phyloP scores from a whole-genome alignment of 2,113 vertebrate genomes.

The Acrocephalus kingi region DNA sequence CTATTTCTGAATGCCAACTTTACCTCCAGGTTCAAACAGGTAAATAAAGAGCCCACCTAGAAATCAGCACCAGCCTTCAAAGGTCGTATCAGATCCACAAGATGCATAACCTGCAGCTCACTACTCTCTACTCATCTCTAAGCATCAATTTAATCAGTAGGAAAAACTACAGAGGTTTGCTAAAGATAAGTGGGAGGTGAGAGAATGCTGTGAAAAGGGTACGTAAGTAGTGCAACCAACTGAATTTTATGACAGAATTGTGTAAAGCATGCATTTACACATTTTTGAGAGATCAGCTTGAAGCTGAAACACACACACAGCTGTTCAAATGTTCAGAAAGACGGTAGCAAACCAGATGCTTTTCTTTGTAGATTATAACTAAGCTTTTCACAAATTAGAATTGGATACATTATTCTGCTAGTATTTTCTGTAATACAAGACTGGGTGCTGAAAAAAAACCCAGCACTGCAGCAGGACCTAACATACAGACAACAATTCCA shows the following conservation, averaged over 20 bases:
- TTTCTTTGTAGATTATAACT: conserved; percentile 10
- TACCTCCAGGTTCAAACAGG: background rate
- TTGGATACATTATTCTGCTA: background rate
- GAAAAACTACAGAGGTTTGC: conserved; percentile 44
- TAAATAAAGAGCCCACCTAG: background rate
- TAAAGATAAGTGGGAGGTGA: conserved; percentile 37
- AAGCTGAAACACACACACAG: background rate
- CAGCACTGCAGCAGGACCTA: background rate
- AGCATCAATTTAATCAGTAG: conserved; percentile 32
- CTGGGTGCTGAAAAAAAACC: background rate
- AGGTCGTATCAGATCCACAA: background rate
- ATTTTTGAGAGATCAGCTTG: conserved; percentile 23
- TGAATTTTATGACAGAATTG: conserved; percentile 18
- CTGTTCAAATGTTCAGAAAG: conserved; percentile 30
- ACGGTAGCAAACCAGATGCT: background rate
- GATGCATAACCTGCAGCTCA: background rate
- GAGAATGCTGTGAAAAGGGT: conserved; percentile 47
- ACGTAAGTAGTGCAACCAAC: background rate
- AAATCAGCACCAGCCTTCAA: background rate
- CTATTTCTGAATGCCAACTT: background rate
- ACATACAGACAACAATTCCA: background rate
- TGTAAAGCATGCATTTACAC: conserved; percentile 30
- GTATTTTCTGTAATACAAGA: background rate
- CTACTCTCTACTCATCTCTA: background rate
- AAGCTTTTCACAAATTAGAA: background rate